Percentiles rank a stretch among this genome's conserved stretches.
Evolutionary conservation across 2,113 vertebrate species (phyloP).

Genomic region (Lepisosteus oculatus): DNA sequence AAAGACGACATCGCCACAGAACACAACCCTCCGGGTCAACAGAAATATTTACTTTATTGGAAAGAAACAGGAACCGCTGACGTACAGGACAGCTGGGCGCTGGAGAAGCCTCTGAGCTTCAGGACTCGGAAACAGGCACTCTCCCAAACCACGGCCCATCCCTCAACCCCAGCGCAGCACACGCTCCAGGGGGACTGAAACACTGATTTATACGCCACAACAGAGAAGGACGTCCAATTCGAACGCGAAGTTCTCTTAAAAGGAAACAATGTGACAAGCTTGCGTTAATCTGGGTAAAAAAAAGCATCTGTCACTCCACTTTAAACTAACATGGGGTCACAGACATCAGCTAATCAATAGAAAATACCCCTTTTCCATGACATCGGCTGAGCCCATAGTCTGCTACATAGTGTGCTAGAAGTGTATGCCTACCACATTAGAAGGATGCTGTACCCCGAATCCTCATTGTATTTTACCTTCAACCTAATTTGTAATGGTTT

Average conservation of each 20-base stretch:
- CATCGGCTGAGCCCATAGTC: constrained; percentile 56
- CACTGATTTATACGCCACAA: constrained; percentile 19
- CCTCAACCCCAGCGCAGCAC: not conserved
- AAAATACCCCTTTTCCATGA: constrained; percentile 54
- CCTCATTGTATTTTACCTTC: constrained; percentile 60
- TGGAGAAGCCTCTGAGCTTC: not conserved
- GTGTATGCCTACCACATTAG: constrained; percentile 66
- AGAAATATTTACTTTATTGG: constrained; percentile 16
- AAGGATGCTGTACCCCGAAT: constrained; percentile 67
- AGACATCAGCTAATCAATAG: constrained; percentile 68
- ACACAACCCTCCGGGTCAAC: not conserved
- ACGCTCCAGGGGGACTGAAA: constrained; percentile 6
- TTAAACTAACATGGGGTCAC: constrained; percentile 73
- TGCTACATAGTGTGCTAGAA: constrained; percentile 73
- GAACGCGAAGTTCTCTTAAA: constrained; percentile 47
- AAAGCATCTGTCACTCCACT: constrained; percentile 71
- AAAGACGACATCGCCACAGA: not conserved
- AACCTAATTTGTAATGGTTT: constrained; percentile 43
- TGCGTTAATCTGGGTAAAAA: constrained; percentile 46
- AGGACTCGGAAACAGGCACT: constrained; percentile 1
- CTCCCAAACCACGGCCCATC: too few relatives aligned
- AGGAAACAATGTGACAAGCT: constrained; percentile 48
- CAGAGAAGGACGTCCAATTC: constrained; percentile 28
- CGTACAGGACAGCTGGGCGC: not conserved
- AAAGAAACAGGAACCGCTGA: not conserved